phyloP scores from a whole-genome alignment of 2,888 invertebrate genomes.

The Atethmia centrago region DNA sequence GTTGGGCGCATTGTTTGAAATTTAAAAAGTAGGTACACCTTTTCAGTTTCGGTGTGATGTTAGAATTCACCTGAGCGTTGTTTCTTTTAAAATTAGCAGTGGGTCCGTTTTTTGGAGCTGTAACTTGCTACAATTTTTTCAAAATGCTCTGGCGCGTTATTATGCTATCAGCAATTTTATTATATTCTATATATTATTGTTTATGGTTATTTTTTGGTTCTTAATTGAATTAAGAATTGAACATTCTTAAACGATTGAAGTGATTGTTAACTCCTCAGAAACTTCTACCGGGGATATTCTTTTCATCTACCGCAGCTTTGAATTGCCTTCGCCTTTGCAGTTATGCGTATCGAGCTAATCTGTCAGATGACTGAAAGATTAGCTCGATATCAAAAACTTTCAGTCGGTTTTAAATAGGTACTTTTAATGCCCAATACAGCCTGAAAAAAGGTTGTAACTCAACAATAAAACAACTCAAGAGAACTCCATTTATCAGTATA shows the following conservation, averaged over 20 bases:
- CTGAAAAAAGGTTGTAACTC: background rate
- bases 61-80: constrained; percentile 60
- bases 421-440: background rate
- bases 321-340: background rate
- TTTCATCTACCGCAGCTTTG: background rate
- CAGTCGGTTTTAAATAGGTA: no score
- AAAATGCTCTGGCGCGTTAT: background rate
- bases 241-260: background rate
- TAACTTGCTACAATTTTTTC: background rate
- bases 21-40: constrained; percentile 55
- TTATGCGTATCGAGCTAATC: no score
- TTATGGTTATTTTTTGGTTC: background rate
- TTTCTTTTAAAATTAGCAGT: constrained; percentile 37
- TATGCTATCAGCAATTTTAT: no score
- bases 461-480: constrained; percentile 17
- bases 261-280: background rate
- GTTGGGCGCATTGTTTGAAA: constrained; percentile 72
- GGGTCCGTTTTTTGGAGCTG: background rate
- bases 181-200: no score
- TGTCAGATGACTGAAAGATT: background rate
- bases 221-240: background rate
- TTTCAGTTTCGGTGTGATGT: constrained; percentile 45
- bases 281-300: background rate
- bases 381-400: background rate
- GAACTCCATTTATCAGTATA: constrained; percentile 46